Evolutionary conservation across 2,113 vertebrate species (phyloP).

Genomic region (Rhadina sibilatrix): DNA sequence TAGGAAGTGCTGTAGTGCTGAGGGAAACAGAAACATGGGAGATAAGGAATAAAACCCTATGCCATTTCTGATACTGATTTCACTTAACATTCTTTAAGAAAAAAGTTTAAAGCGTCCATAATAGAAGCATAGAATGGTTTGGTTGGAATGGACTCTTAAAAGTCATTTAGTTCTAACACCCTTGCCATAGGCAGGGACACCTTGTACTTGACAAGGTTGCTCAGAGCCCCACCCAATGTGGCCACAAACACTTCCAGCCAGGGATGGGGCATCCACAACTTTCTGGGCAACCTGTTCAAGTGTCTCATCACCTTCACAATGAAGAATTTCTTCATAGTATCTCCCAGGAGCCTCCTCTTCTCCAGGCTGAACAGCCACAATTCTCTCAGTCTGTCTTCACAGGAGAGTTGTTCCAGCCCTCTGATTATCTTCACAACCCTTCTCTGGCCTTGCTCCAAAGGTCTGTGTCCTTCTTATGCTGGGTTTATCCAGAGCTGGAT

Average conservation of each 20-base stretch:
- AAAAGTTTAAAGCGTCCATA: neutral
- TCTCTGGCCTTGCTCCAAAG: neutral
- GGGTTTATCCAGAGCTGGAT: neutral
- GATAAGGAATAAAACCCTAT: neutral
- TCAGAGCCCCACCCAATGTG: neutral
- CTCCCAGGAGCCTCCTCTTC: neutral
- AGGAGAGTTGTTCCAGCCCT: neutral
- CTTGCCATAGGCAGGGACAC: neutral
- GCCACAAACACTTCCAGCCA: neutral
- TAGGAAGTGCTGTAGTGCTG: neutral
- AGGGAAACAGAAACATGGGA: neutral
- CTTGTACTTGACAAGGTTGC: neutral
- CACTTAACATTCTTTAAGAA: neutral
- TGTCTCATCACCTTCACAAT: neutral
- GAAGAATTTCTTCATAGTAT: neutral
- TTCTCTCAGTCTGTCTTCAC: neutral
- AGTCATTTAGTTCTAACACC: neutral
- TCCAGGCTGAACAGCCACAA: neutral
- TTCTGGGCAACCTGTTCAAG: neutral
- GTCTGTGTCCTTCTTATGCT: neutral
- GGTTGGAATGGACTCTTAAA: neutral
- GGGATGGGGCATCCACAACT: neutral
- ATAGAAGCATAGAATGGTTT: neutral
- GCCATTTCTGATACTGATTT: neutral
- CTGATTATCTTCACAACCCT: neutral